Evolutionary conservation across 2,888 invertebrate species (phyloP).

Genomic region (Cheilosia variabilis): DNA sequence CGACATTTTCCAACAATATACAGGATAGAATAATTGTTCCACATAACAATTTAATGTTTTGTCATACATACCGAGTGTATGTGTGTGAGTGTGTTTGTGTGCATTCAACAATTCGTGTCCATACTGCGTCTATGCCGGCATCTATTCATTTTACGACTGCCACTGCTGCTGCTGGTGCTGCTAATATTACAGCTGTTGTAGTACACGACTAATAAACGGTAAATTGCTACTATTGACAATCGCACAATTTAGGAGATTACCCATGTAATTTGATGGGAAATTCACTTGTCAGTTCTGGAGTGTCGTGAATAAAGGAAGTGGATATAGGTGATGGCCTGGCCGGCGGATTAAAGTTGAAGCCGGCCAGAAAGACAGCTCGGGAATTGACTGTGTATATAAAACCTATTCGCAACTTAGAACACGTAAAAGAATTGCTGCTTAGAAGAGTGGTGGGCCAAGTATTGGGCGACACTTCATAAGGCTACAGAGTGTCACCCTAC

Average conservation of each 20-base stretch:
- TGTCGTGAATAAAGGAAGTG: background rate
- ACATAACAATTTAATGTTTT: conserved; percentile 68
- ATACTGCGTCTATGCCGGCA: conserved; percentile 19
- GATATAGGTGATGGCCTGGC: no score
- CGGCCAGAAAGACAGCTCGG: background rate
- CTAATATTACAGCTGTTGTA: conserved; percentile 37
- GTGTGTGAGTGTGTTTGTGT: background rate
- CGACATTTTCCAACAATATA: conserved; percentile 23
- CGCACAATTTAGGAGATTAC: conserved; percentile 71
- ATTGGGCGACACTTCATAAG: no score
- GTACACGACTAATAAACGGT: conserved; percentile 71
- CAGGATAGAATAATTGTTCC: conserved; percentile 63
- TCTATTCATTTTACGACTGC: conserved; percentile 54
- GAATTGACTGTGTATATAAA: no score
- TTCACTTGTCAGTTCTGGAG: conserved; percentile 54
- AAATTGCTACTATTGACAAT: conserved; percentile 74
- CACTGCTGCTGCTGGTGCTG: background rate
- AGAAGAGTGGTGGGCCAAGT: no score
- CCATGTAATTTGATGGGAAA: conserved; percentile 64
- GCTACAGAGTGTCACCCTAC: no score
- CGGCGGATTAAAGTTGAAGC: background rate
- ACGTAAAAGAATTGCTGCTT: no score
- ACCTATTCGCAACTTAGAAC: no score
- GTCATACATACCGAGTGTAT: conserved; percentile 6
- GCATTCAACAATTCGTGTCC: conserved; percentile 41